Percentiles rank a stretch among this genome's conserved stretches.
Evolutionary conservation across 2,888 invertebrate genomes (phyloP).

Genomic region (Oegoconia quadripuncta): DNA sequence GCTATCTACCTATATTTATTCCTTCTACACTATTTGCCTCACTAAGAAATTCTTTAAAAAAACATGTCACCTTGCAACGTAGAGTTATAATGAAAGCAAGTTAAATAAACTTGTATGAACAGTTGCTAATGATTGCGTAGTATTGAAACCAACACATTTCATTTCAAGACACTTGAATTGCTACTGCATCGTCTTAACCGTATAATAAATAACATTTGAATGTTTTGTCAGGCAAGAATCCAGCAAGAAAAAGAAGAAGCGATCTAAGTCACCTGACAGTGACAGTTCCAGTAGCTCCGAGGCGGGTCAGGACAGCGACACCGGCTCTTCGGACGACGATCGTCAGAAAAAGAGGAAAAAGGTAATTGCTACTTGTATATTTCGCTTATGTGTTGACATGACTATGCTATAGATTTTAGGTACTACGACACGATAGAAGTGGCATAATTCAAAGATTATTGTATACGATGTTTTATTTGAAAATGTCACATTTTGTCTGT

Average conservation of each 20-base stretch:
- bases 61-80: no score
- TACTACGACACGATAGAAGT: constrained; percentile 13
- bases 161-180: no score
- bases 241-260: constrained; percentile 78
- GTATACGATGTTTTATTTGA: not conserved
- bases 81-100: no score
- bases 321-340: constrained; percentile 55
- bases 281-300: constrained; percentile 71
- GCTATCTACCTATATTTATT: no score
- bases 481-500: not conserved
- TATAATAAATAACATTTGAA: no score
- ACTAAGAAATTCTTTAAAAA: no score
- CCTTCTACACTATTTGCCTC: no score
- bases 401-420: constrained; percentile 5
- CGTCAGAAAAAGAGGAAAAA: constrained; percentile 64
- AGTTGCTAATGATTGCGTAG: no score
- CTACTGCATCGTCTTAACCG: no score
- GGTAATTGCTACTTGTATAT: constrained; percentile 38
- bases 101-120: no score
- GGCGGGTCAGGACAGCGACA: constrained; percentile 55
- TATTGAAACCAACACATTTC: no score
- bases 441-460: constrained; percentile 29
- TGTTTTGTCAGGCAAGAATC: constrained; percentile 59
- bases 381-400: constrained; percentile 1
- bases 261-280: constrained; percentile 74